Base-by-base conservation (phyloP, 2,113 vertebrate species). In the Passer domesticus region DNA sequence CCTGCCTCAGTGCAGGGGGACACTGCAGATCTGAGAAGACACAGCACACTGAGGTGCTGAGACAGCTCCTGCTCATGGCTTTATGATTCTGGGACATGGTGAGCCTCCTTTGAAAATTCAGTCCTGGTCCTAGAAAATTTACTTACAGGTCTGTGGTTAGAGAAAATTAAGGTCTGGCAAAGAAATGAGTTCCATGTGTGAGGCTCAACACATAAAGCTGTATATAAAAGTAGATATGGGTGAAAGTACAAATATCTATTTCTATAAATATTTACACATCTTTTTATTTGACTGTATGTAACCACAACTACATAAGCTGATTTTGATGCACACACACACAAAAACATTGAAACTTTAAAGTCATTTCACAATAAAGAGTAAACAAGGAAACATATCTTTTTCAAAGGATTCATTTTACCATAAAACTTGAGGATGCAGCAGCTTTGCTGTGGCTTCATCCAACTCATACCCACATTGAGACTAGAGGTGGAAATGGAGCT, bases 21-120 rank as follows among this genome's bases (percentile, higher is more conserved):
- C 30, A 35, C 31, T 0, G 1, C 0, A 7, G 46, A 5, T 41
- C 15, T 55, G 52, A 30, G 52, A 31, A 76, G 44, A 44, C 39
- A 73, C 12, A 59, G 35, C 43, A 43, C 12, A 7, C 13, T 0
- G 8, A 31, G 69, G 70, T 69, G 30, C 43, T 63, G 47, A 80
- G 47, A 49, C 25, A 88, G 44, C 12, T 44, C 56, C 33, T 41
- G 43, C 37, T 58, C 23, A 1, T 9, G 28, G 43, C 20, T 84
- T 74, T 59, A 18, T 9, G 31, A 47, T 13, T 31, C 10, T 47
- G 43, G 35, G 33, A 27, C 31, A 39, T 30, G 28, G 16, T 46
- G 74, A 87, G 3, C 6, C 6, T 31, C 33, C 55, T 78, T 27
- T 35, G 31, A 70, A 82, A 82, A 37, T 6, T 21, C 23, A 69